Percentiles rank a stretch among this genome's conserved stretches.
Evolutionary conservation across 2,113 vertebrate genomes (phyloP).

Genomic region (Scomber japonicus): DNA sequence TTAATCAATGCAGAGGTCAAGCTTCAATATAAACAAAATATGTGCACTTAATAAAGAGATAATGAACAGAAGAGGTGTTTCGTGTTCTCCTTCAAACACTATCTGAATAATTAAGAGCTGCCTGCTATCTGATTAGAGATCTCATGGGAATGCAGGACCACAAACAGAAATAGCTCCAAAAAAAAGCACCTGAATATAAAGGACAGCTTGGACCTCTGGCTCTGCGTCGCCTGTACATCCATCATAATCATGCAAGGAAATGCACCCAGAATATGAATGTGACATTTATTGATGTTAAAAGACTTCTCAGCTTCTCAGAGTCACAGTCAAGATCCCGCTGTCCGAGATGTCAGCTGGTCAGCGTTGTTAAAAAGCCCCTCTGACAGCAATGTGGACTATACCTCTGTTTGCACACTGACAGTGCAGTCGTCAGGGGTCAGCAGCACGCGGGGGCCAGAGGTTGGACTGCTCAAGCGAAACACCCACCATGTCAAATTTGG

Average conservation of each 20-base stretch:
- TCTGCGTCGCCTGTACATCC: conserved; percentile 45
- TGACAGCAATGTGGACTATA: conserved; percentile 11
- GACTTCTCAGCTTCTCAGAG: conserved; percentile 20
- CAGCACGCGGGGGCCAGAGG: conserved; percentile 21
- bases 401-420: conserved; percentile 26
- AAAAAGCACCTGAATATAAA: conserved; percentile 50
- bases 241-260: conserved; percentile 57
- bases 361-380: conserved; percentile 7
- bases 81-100: conserved; percentile 2
- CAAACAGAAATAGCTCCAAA: conserved; percentile 35
- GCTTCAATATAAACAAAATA: background rate
- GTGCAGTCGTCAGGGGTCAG: conserved; percentile 45
- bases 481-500: conserved; percentile 9
- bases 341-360: background rate
- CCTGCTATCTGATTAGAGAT: conserved; percentile 46
- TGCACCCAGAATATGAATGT: conserved; percentile 63
- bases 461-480: conserved; percentile 21
- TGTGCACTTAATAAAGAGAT: background rate
- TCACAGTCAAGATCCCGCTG: conserved; percentile 16
- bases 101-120: conserved; percentile 49
- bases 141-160: conserved; percentile 10
- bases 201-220: conserved; percentile 53
- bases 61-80: background rate
- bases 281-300: conserved; percentile 62
- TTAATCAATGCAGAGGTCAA: background rate